A percentile compares a stretch with the other conserved stretches of the same genome.
These are phyloP conservation scores for Incurvaria masculella DNA, from an alignment of 2,888 invertebrate genomes.

Conservation along the genomic window DNA sequence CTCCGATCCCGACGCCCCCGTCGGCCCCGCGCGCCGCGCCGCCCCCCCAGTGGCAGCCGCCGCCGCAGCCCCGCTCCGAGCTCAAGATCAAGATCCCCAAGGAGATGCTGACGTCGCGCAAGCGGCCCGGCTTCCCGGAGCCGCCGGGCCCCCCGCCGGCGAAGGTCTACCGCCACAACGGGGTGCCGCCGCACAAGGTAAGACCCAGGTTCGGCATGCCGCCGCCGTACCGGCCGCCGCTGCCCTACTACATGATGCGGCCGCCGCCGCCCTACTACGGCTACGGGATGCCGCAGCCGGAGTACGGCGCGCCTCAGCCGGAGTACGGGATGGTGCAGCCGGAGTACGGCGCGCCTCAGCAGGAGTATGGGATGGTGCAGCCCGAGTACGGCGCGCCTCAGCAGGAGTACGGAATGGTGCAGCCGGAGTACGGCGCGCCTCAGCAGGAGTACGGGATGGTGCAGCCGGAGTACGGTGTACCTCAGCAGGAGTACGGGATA, in stretches of 20 bases:
- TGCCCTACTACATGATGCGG: conserved; percentile 41
- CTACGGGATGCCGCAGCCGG: background rate
- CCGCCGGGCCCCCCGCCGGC: conserved; percentile 24
- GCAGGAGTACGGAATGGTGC: conserved; percentile 17
- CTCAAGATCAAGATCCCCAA: conserved; percentile 81
- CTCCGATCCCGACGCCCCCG: conserved; percentile 40
- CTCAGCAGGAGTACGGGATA: conserved; percentile 15
- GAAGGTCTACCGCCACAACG: conserved; percentile 40
- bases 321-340: conserved; percentile 21
- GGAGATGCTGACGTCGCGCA: conserved; percentile 58
- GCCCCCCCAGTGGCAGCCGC: conserved; percentile 13
- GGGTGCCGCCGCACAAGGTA: conserved; percentile 42
- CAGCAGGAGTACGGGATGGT: conserved; percentile 15
- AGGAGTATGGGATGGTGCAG: conserved; percentile 21
- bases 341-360: conserved; percentile 22
- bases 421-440: conserved; percentile 25
- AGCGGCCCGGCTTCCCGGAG: conserved; percentile 27
- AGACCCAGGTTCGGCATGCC: conserved; percentile 30
- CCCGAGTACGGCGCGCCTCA: conserved; percentile 23
- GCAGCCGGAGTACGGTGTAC: conserved; percentile 16
- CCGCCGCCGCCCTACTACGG: conserved; percentile 33
- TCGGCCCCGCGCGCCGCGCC: conserved; percentile 15
- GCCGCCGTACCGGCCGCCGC: conserved; percentile 29
- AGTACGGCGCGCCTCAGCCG: conserved; percentile 22
- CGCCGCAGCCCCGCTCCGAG: conserved; percentile 34